Evolutionary conservation across 1,140 invertebrate species (phyloP), one percentile per base, ranked within the genome.

Genomic region (Aphidius ervi): DNA sequence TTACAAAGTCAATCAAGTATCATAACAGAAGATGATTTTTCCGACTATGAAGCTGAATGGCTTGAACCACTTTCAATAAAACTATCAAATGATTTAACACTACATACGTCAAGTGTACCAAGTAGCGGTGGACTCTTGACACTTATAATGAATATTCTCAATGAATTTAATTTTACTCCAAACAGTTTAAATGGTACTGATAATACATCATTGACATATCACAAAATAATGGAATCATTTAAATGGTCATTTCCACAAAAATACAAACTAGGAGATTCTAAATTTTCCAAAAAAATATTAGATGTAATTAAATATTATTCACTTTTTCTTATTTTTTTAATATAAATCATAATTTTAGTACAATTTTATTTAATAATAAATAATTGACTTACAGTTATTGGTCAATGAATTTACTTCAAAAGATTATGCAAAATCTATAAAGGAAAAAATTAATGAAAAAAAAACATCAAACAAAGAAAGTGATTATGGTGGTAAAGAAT

Each of bases 191-290:
- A 45, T 7, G 48, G 46, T 5, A 23, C 41, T 16, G 40, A 84
- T 5, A 74, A 80, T 45, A 85, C 82, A 9, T 81, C 88, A 2
- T 74, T 84, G 0, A 94, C 91, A 1, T 89, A 92, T 74, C 94
- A 97, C 71, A 84, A 91, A 62, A 90, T 97, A 39, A 82, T 89
- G 9, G 97, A 99, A 76, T 86, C 94, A 0, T 90, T 94, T 64
- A 99, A 99, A 75, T 94, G 92, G 76, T 92, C 91, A 0, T 98
- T 90, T 72, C 94, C 94, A 0, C 84, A 86, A 53, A 83, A 95
- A 61, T 89, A 88, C 5, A 82, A 88, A 68, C 72, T 99, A 10
- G 95, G 90, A 1, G 97, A 99, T 81, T 4, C 23, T 31, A 82
- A 83, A 16, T 79, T 85, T 60, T 94, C 87, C 76, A 82, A 89